Base-by-base conservation (phyloP, 1,140 invertebrate genomes). In the Drosophila kohkoa region DNA sequence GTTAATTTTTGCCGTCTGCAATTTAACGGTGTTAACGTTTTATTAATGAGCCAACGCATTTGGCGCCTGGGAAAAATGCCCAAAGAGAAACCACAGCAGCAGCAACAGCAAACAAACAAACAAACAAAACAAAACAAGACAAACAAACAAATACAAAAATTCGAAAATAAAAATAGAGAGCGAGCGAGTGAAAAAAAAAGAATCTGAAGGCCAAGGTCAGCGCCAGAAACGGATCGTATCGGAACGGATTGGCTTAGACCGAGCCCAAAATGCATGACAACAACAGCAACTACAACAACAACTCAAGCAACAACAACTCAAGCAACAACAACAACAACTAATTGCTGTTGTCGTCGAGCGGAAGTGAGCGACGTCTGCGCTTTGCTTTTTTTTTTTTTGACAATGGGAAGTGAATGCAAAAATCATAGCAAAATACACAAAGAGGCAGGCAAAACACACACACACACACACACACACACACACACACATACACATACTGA, bases 321-420 rank as follows among this genome's bases (percentile, higher is more conserved):
- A n/a, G n/a, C 41, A 59, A 10, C 38, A 49, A 15, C 15, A 49
- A 15, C 10, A 15, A 32, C 45, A 35, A n/a, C 41, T 55, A 45
- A 20, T 62, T 41, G 66, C 38, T 59, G 63, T 68, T 58, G 79
- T 81, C 75, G 79, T 65, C 75, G 75, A 69, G 79, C 82, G 82
- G 82, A 86, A 86, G 82, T 85, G 59, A 85, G 74, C 81, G 81
- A 83, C 78, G 78, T 78, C 79, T 86, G 82, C 82, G 82, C 62
- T 76, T 75, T 41, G 62, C 45, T 52, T 77, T 69, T 82, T 25
- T 20, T 25, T 25, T 25, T 25, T 64, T 83, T 46, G 79, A 86
- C 82, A 86, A 86, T 88, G 76, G 83, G 76, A 86, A 88, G 83
- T 86, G 76, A 86, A 87, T 77, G 82, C 79, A 80, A 85, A 74